Percentiles rank a stretch among this genome's conserved stretches.
These are phyloP conservation scores for Xyrauchen texanus DNA, from an alignment of 2,113 vertebrate species.

Conservation along the genomic window DNA sequence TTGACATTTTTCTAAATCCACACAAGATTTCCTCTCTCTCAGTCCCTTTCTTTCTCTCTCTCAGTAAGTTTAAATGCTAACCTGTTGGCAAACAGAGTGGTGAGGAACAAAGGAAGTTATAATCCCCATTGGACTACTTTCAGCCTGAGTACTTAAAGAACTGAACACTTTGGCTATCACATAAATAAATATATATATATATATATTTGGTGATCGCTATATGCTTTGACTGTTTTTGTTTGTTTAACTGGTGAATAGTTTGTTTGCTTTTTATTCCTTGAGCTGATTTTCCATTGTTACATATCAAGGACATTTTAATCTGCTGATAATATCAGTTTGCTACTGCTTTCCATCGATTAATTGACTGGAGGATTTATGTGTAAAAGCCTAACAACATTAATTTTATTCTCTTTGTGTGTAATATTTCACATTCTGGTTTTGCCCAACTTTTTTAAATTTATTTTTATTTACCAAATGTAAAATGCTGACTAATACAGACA, in stretches of 20 bases:
- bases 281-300: conserved; percentile 59
- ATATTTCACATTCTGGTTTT: too few species aligned
- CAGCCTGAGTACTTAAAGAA: conserved; percentile 85
- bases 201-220: background rate
- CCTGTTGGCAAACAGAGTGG: conserved; percentile 92
- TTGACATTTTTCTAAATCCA: conserved; percentile 93
- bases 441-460: too few species aligned
- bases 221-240: conserved; percentile 54
- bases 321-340: conserved; percentile 31
- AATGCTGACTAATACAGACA: too few species aligned
- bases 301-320: conserved; percentile 63
- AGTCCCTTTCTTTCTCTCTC: conserved; percentile 12
- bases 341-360: background rate
- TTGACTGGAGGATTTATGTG: background rate
- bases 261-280: too few species aligned
- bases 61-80: conserved; percentile 79
- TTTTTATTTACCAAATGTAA: too few species aligned
- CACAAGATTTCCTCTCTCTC: conserved; percentile 78
- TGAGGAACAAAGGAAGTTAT: conserved; percentile 82
- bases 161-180: background rate
- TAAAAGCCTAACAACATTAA: background rate
- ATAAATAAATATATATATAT: conserved; percentile 36
- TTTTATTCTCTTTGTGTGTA: too few species aligned
- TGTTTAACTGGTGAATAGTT: conserved; percentile 67
- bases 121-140: conserved; percentile 98